Evolutionary conservation across 2,113 vertebrate genomes (phyloP).

Genomic region (Muntiacus reevesi): DNA sequence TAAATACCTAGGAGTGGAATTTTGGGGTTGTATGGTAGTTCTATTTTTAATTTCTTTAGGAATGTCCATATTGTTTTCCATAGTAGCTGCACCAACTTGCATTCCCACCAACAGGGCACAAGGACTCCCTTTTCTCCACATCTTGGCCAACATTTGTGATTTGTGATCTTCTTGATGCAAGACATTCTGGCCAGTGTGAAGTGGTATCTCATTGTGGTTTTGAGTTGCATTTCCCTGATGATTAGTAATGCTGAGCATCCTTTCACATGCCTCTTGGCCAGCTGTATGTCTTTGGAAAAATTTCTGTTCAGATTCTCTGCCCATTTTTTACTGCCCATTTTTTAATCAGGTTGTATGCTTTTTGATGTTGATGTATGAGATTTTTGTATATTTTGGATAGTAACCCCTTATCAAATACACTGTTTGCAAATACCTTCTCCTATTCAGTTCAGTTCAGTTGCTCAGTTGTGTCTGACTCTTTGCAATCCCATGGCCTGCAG

Average conservation of each 20-base stretch:
- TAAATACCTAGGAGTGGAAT: not conserved
- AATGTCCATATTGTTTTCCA: not conserved
- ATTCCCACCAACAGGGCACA: not conserved
- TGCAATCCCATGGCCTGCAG: not conserved
- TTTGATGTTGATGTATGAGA: not conserved
- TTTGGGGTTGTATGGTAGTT: not conserved
- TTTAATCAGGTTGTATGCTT: not conserved
- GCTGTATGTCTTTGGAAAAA: not conserved
- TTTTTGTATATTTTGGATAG: not conserved
- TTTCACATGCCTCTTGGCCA: not conserved
- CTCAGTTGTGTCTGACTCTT: not conserved
- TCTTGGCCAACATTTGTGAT: not conserved
- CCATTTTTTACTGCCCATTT: not conserved
- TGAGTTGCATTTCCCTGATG: not conserved
- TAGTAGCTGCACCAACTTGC: not conserved
- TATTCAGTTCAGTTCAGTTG: not conserved
- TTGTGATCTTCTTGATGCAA: not conserved
- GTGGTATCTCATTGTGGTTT: not conserved
- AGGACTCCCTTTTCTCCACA: not conserved
- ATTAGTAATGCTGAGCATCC: not conserved
- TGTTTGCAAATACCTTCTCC: not conserved
- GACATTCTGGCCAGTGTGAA: not conserved
- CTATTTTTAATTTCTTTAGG: not conserved
- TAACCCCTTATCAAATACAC: not conserved
- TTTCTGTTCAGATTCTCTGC: not conserved